Conservation (phyloP, 2,797 vertebrate genomes). For the Cercopithecus petaurista region DNA sequence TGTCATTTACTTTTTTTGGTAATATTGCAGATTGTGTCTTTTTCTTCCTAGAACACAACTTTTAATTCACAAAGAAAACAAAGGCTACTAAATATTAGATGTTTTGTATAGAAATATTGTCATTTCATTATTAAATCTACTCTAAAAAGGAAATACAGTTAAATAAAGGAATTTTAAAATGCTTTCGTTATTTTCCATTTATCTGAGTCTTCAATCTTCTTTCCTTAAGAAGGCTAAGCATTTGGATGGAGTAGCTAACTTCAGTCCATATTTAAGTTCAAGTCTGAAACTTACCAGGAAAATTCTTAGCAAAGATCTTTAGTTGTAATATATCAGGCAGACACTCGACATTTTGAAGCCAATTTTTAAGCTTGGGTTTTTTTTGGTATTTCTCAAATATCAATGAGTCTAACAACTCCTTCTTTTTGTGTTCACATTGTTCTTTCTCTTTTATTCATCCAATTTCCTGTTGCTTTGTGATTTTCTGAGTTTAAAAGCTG, state of each 20-base stretch:
- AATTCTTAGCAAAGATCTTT: not conserved
- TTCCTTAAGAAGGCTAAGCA: slow-evolving; percentile 13
- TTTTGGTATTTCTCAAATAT: not conserved
- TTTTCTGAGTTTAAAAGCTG: slow-evolving; percentile 37
- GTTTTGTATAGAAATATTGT: not conserved
- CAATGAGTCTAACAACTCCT: not conserved
- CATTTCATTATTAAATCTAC: slow-evolving; percentile 9
- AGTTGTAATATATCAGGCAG: not conserved
- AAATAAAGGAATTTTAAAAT: not conserved
- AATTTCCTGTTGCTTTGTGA: not conserved
- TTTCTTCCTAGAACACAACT: not conserved
- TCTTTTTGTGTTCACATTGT: not conserved
- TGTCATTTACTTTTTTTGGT: not conserved
- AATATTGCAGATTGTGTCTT: not conserved
- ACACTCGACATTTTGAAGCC: slow-evolving; percentile 40
- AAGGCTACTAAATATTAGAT: not conserved
- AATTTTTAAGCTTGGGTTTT: slow-evolving; percentile 8
- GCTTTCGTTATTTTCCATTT: slow-evolving; percentile 61
- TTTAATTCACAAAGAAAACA: slow-evolving; percentile 18
- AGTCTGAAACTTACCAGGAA: slow-evolving; percentile 41
- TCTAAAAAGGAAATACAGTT: not conserved
- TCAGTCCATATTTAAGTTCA: not conserved
- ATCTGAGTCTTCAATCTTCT: slow-evolving; percentile 26
- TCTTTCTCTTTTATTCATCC: not conserved
- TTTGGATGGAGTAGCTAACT: not conserved